Evolutionary conservation across 2,113 vertebrate species (phyloP).

Genomic region (Colinus virginianus): DNA sequence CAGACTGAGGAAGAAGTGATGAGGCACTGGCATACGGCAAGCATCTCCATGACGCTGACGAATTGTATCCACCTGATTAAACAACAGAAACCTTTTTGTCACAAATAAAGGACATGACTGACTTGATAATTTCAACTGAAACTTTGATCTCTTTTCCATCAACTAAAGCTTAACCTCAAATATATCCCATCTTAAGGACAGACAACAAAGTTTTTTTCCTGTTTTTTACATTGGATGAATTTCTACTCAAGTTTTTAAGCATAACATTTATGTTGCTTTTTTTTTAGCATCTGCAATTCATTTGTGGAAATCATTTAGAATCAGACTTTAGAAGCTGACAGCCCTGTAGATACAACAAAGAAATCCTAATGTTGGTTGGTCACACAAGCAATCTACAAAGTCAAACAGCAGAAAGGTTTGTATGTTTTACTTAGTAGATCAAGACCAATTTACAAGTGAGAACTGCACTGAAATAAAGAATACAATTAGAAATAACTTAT

Average conservation of each 20-base stretch:
- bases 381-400: not conserved
- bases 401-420: not conserved
- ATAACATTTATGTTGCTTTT: not conserved
- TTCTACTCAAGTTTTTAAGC: not conserved
- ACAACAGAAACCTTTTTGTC: not conserved
- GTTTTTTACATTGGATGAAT: not conserved
- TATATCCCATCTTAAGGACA: not conserved
- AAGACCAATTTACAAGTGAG: not conserved
- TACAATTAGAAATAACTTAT: not conserved
- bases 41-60: slow-evolving; percentile 91
- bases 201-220: not conserved
- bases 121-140: not conserved
- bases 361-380: not conserved
- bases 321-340: not conserved
- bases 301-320: not conserved
- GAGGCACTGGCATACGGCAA: slow-evolving; percentile 90
- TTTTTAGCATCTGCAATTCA: not conserved
- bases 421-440: not conserved
- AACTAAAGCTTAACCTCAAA: not conserved
- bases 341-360: not conserved
- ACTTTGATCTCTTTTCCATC: not conserved
- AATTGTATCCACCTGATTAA: slow-evolving; percentile 85
- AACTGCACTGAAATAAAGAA: not conserved
- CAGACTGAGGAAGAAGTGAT: slow-evolving; percentile 95
- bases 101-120: not conserved